Base-by-base conservation (phyloP, 2,888 invertebrate species). In the Rhamphomyia laevipes region DNA sequence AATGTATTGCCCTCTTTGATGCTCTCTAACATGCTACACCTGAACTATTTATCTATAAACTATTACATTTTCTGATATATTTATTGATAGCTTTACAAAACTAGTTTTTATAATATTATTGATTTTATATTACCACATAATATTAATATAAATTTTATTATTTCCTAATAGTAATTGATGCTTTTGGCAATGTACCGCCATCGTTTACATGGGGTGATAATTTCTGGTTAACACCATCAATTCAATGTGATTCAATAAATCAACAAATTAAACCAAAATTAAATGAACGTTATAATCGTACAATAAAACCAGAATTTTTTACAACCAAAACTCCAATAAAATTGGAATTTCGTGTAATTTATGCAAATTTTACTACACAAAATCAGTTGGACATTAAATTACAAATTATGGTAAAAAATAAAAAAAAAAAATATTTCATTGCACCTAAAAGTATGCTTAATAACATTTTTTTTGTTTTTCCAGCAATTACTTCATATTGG, bases 151-250 rank as follows among this genome's bases (percentile, higher is more conserved):
- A 30, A n/a, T n/a, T 42, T 13, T 18, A n/a, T 6, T 42, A 4
- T 33, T 31, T 40, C 31, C 17, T 52, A 52, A 15, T 43, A 64
- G 64, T 62, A 41, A 50, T 63, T 27, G 63, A 64, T 50, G 56
- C 62, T 4, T 63, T 61, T 53, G 63, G 63, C 4, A 49, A 51
- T 12, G 49, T 58, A 0, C 62, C 63, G 4, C 52, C 52, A 46
- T 56, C 59, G 18, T 59, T 64, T 47, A 56, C 48, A 12, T 63
- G 63, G 63, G 64, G 64, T 12, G 63, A 63, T 48, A 59, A 60
- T 42, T 59, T 59, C 47, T 64, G 64, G 64, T 63, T 63, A 49
- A 46, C 58, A 4, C 43, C 38, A 44, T 6, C 7, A 44, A 21
- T 37, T 35, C 44, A 27, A 37, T 43, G 38, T 38, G 38, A 38